A percentile compares a stretch with the other conserved stretches of the same genome.
These are phyloP conservation scores for Anas acuta DNA, from an alignment of 2,797 vertebrate species.

Conservation along the genomic window DNA sequence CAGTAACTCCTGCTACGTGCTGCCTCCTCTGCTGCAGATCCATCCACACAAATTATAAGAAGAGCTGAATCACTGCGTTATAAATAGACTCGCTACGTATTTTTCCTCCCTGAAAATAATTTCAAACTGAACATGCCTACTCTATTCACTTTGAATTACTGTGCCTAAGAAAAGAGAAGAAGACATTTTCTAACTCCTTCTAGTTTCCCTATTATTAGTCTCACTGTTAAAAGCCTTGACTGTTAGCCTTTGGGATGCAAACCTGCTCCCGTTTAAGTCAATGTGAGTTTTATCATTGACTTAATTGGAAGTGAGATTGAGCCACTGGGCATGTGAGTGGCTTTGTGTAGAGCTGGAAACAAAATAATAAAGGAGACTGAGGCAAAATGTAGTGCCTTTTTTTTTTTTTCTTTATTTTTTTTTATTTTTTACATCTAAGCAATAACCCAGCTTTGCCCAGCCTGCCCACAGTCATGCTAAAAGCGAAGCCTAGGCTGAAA, in stretches of 20 bases:
- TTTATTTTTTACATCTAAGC: not conserved
- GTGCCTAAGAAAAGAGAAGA: conserved; percentile 37
- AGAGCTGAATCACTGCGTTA: conserved; percentile 47
- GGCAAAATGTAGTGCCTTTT: conserved; percentile 23
- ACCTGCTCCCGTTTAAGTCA: conserved; percentile 64
- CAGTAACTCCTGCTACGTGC: not conserved
- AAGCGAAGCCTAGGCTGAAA: conserved; percentile 22
- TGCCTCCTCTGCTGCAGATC: not conserved
- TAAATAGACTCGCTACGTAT: conserved; percentile 37
- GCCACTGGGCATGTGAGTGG: conserved; percentile 47
- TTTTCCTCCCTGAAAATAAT: conserved; percentile 53
- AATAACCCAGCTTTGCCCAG: conserved; percentile 19
- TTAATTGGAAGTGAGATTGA: conserved; percentile 66
- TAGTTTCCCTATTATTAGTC: conserved; percentile 41
- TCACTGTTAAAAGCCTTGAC: conserved; percentile 51
- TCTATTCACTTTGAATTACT: conserved; percentile 55
- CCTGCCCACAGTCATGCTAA: conserved; percentile 23
- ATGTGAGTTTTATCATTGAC: conserved; percentile 49
- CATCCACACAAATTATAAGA: conserved; percentile 4
- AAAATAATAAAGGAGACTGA: conserved; percentile 18
- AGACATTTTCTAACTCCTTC: conserved; percentile 35
- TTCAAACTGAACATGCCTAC: conserved; percentile 35
- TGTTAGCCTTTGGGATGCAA: conserved; percentile 62
- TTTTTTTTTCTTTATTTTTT: not conserved
- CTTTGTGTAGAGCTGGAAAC: conserved; percentile 40